These are phyloP conservation scores for Naso thynnoides DNA, from an alignment of 2,797 vertebrate genomes.

Conservation along the genomic window DNA sequence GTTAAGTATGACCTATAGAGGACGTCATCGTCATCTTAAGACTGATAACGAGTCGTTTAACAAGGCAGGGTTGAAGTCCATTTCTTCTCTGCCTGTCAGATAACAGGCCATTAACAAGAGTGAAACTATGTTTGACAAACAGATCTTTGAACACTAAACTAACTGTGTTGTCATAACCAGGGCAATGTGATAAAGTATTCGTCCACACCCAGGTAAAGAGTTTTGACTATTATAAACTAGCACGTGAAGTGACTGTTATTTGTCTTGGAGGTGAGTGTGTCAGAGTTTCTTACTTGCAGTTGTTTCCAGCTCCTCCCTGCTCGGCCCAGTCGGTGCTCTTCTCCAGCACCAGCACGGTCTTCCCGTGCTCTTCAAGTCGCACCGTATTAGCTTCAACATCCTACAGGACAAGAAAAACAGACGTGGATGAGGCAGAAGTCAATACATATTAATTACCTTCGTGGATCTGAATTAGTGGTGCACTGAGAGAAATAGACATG, in stretches of 20 bases:
- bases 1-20: conserved; percentile 1
- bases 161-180: background rate
- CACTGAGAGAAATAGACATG: background rate
- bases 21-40: conserved; percentile 32
- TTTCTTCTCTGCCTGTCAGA: conserved; percentile 19
- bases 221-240: conserved; percentile 19
- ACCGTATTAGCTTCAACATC: conserved; percentile 97
- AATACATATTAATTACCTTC: background rate
- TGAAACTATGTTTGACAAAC: conserved; percentile 10
- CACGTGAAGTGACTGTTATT: conserved; percentile 16
- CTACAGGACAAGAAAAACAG: conserved; percentile 71
- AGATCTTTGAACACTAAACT: background rate
- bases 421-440: background rate
- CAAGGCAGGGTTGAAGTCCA: conserved; percentile 45
- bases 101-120: conserved; percentile 34
- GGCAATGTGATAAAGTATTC: background rate
- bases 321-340: conserved; percentile 81
- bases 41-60: conserved; percentile 51
- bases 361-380: conserved; percentile 95
- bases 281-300: conserved; percentile 82
- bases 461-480: background rate
- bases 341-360: conserved; percentile 94
- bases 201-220: conserved; percentile 2
- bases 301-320: conserved; percentile 78
- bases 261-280: conserved; percentile 16